Evolutionary conservation across 2,113 vertebrate genomes (phyloP).

Genomic region (Noctilio leporinus): DNA sequence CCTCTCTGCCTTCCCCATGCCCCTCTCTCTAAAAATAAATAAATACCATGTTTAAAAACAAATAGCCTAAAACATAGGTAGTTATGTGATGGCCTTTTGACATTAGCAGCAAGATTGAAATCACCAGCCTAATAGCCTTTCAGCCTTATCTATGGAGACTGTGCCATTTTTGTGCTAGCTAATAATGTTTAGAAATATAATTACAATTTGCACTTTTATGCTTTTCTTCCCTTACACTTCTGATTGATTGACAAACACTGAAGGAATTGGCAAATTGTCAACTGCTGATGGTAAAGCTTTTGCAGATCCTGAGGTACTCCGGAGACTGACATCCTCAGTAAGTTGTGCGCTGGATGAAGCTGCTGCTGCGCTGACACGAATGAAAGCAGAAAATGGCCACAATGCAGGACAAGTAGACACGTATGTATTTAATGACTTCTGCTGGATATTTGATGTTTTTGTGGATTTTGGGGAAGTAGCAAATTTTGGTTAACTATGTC

Average conservation of each 20-base stretch:
- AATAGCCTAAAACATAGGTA: neutral
- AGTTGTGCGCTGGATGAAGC: conserved; percentile 99
- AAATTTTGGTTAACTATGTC: neutral
- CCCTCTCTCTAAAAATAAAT: too few species aligned
- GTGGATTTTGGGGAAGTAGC: neutral
- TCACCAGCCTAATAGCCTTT: neutral
- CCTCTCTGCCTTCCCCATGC: too few species aligned
- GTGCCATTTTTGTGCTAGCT: conserved; percentile 57
- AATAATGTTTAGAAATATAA: conserved; percentile 46
- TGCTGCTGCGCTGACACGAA: conserved; percentile 95
- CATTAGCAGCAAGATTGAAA: conserved; percentile 23
- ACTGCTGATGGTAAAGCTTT: conserved; percentile 99
- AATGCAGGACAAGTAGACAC: conserved; percentile 97
- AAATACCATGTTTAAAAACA: too few species aligned
- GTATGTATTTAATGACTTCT: conserved; percentile 82
- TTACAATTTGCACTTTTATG: conserved; percentile 72
- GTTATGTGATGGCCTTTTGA: conserved; percentile 2
- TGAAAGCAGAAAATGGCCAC: conserved; percentile 98
- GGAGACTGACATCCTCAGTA: conserved; percentile 96
- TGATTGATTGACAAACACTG: conserved; percentile 72
- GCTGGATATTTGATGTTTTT: neutral
- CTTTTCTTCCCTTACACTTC: conserved; percentile 66
- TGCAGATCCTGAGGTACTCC: conserved; percentile 98
- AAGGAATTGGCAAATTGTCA: conserved; percentile 99
- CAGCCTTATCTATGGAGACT: neutral